A percentile compares a stretch with the other conserved stretches of the same genome.
These are phyloP conservation scores for Heteromormyrus szaboi DNA, from an alignment of 2,797 vertebrate species.

Conservation along the genomic window DNA sequence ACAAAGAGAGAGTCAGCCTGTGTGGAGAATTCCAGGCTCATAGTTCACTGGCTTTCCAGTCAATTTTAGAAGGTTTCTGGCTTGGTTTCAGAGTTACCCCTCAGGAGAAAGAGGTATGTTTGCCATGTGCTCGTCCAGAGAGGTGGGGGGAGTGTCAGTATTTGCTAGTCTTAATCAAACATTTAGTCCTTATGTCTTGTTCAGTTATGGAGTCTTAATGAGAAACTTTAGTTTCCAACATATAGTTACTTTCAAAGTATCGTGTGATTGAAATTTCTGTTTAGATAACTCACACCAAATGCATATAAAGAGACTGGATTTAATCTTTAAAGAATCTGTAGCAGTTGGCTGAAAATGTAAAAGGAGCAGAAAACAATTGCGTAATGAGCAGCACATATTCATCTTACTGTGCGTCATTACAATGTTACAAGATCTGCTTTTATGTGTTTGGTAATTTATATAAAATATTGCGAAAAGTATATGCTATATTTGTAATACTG, in stretches of 20 bases:
- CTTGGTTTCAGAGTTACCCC: conserved; percentile 52
- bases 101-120: conserved; percentile 57
- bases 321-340: neutral
- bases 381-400: neutral
- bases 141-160: conserved; percentile 14
- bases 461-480: neutral
- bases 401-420: neutral
- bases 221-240: neutral
- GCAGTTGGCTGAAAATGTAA: neutral
- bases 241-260: neutral
- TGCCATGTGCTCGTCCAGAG: conserved; percentile 21
- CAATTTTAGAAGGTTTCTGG: conserved; percentile 41
- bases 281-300: too few relatives aligned
- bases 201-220: neutral
- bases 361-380: neutral
- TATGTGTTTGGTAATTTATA: neutral
- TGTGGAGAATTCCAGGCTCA: conserved; percentile 50
- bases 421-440: neutral
- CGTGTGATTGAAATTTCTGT: neutral
- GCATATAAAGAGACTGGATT: neutral
- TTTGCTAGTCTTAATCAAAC: conserved; percentile 24
- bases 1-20: conserved; percentile 47
- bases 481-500: neutral
- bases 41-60: conserved; percentile 43
- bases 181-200: neutral